Conservation (phyloP, 2,113 vertebrate species). For the Lanius ludovicianus region DNA sequence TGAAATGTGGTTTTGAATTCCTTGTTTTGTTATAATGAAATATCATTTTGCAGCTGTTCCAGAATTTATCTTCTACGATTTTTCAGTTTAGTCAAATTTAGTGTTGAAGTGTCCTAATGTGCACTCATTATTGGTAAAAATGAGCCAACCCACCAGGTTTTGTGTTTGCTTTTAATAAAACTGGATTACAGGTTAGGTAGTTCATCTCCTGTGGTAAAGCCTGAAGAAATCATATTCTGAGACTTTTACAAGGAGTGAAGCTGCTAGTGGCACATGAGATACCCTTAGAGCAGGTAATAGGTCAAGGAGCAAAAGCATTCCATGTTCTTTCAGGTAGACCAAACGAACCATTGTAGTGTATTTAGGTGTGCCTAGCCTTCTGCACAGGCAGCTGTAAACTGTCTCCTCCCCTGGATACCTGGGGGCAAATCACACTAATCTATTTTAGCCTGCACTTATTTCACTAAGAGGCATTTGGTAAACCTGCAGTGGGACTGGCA, state of each 20-base stretch:
- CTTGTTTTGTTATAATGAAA: not conserved
- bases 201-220: not conserved
- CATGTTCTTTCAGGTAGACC: not conserved
- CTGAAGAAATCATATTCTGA: not conserved
- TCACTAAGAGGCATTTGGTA: not conserved
- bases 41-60: not conserved
- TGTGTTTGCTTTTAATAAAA: not conserved
- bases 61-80: not conserved
- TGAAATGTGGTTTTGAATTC: not conserved
- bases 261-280: not conserved
- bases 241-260: not conserved
- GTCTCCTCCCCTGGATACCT: not conserved
- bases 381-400: not conserved
- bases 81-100: not conserved
- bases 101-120: not conserved
- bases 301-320: not conserved
- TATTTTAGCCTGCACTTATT: not conserved
- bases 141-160: not conserved
- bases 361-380: not conserved
- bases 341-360: not conserved
- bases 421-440: not conserved
- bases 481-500: not conserved
- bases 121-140: not conserved
- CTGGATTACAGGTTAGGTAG: not conserved
- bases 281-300: not conserved